Evolutionary conservation across 2,797 vertebrate genomes (phyloP).

Genomic region (Potorous gilbertii): DNA sequence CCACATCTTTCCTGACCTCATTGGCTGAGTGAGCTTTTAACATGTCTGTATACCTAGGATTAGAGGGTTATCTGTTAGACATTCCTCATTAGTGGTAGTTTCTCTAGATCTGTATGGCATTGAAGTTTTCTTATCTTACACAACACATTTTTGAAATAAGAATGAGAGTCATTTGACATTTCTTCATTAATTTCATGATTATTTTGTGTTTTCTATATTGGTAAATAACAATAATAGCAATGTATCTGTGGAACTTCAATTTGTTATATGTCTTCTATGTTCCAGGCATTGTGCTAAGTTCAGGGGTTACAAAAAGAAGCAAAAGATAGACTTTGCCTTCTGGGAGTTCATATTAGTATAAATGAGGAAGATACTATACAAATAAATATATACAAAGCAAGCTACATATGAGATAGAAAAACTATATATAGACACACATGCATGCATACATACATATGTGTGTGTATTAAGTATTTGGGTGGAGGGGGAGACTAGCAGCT

Average conservation of each 20-base stretch:
- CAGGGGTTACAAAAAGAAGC: background rate
- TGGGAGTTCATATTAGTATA: background rate
- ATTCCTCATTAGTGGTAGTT: background rate
- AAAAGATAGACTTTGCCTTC: background rate
- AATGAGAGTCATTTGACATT: background rate
- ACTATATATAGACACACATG: background rate
- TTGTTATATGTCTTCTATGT: background rate
- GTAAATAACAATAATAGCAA: background rate
- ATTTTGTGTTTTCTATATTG: background rate
- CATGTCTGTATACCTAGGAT: background rate
- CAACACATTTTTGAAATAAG: background rate
- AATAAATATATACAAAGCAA: background rate
- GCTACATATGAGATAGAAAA: background rate
- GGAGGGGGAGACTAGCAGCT: background rate
- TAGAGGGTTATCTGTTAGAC: background rate
- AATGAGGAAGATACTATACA: background rate
- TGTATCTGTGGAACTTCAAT: background rate
- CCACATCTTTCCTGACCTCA: background rate
- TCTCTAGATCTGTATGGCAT: slow-evolving; percentile 21
- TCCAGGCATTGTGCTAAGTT: background rate
- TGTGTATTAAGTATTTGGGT: background rate
- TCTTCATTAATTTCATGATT: background rate
- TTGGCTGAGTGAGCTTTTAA: background rate
- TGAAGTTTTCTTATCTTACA: slow-evolving; percentile 24
- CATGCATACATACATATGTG: background rate